Percentiles rank a stretch among this genome's conserved stretches.
These are phyloP conservation scores for Drosophila subobscura DNA, from an alignment of 1,140 invertebrate genomes.

Conservation along the genomic window DNA sequence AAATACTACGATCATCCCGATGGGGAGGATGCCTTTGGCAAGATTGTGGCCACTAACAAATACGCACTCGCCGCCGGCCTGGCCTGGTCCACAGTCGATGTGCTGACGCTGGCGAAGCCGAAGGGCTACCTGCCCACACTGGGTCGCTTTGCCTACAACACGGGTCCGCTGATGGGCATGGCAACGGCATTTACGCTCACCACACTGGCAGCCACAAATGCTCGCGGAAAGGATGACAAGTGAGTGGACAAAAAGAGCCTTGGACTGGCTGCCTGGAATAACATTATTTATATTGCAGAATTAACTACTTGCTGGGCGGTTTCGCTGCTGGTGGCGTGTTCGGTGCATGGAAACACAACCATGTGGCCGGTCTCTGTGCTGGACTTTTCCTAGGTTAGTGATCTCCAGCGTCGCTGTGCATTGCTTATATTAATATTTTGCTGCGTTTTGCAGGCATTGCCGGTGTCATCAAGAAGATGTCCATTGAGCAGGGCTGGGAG, in stretches of 20 bases:
- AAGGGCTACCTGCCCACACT: constrained; percentile 84
- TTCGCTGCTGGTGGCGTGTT: constrained; percentile 85
- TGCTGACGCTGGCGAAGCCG: constrained; percentile 85
- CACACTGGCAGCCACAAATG: constrained; percentile 85
- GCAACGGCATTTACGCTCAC: constrained; percentile 87
- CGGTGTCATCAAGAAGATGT: constrained; percentile 86
- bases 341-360: constrained; percentile 85
- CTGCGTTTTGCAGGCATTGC: constrained; percentile 74
- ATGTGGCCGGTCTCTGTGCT: constrained; percentile 60
- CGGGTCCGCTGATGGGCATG: constrained; percentile 87
- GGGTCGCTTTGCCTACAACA: constrained; percentile 85
- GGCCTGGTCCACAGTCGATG: constrained; percentile 85
- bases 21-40: constrained; percentile 87
- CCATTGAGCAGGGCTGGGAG: constrained; percentile 84
- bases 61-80: constrained; percentile 85
- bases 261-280: neutral
- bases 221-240: constrained; percentile 88
- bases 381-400: constrained; percentile 71
- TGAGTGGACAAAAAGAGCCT: constrained; percentile 29
- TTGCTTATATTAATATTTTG: constrained; percentile 44
- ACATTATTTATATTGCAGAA: constrained; percentile 46
- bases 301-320: constrained; percentile 87
- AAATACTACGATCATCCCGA: constrained; percentile 89
- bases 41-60: constrained; percentile 86
- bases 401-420: neutral